phyloP scores from a whole-genome alignment of 2,113 vertebrate species.

The Rhodinocichla rosea region DNA sequence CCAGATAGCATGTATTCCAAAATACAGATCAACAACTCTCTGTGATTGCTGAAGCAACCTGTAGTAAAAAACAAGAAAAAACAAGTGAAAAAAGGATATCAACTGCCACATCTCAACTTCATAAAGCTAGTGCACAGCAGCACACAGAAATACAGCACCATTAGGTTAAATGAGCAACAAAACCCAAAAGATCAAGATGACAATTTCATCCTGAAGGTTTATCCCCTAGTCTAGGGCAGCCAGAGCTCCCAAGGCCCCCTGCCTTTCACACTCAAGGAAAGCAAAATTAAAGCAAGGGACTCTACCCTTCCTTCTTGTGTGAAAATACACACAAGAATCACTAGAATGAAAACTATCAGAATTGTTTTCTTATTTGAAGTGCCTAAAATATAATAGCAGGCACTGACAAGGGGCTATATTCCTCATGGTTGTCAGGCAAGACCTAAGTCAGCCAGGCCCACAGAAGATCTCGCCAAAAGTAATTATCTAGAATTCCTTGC shows the following conservation, averaged over 20 bases:
- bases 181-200: background rate
- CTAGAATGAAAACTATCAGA: background rate
- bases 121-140: background rate
- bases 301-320: background rate
- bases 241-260: rapidly evolving
- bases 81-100: background rate
- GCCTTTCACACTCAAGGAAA: background rate
- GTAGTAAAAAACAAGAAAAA: background rate
- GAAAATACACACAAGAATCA: background rate
- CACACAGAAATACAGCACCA: background rate
- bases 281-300: background rate
- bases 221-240: background rate
- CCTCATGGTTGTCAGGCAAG: background rate
- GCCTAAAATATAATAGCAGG: background rate
- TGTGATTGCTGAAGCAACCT: background rate
- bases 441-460: background rate
- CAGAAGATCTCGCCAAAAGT: background rate
- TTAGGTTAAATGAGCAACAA: background rate
- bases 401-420: background rate
- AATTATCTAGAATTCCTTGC: background rate
- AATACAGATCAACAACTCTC: background rate
- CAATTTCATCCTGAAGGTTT: background rate
- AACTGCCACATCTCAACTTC: background rate
- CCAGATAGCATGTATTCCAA: background rate
- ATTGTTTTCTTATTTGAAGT: background rate